Conservation (phyloP, 2,888 invertebrate genomes). For the Agrochola circellaris region DNA sequence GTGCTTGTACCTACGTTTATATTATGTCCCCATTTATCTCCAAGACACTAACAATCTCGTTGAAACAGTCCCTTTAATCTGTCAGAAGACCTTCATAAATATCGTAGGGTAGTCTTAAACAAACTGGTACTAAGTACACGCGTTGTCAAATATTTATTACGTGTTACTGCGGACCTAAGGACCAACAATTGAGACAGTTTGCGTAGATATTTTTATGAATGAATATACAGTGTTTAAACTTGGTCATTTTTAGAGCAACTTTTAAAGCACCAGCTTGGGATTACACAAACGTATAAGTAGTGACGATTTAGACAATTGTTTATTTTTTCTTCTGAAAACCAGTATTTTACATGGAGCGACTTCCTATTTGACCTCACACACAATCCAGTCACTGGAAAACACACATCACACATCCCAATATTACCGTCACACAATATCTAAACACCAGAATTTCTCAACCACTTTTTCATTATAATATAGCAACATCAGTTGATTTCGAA, state of each 20-base stretch:
- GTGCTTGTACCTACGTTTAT: conserved; percentile 17
- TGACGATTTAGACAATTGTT: background rate
- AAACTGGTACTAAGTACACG: conserved; percentile 48
- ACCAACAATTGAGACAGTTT: conserved; percentile 37
- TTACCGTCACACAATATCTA: background rate
- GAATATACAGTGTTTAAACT: background rate
- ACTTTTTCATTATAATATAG: conserved; percentile 6
- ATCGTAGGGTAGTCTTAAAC: conserved; percentile 37
- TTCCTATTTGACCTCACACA: too few species aligned
- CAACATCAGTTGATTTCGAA: conserved; percentile 37
- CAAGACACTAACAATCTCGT: conserved; percentile 54
- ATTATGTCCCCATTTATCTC: conserved; percentile 50
- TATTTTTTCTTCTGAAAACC: background rate
- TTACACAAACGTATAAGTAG: background rate
- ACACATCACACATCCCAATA: background rate
- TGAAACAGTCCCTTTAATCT: conserved; percentile 55
- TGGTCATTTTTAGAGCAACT: background rate
- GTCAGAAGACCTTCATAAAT: conserved; percentile 59
- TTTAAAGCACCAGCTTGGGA: background rate
- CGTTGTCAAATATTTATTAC: conserved; percentile 44
- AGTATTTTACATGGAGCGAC: too few species aligned
- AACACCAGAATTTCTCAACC: background rate
- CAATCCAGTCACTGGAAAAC: too few species aligned
- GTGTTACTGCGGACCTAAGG: background rate
- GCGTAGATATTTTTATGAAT: background rate